Evolutionary conservation across 2,888 invertebrate genomes (phyloP), one percentile per base, ranked within the genome.

Genomic region (Dicyrtomina minuta): DNA sequence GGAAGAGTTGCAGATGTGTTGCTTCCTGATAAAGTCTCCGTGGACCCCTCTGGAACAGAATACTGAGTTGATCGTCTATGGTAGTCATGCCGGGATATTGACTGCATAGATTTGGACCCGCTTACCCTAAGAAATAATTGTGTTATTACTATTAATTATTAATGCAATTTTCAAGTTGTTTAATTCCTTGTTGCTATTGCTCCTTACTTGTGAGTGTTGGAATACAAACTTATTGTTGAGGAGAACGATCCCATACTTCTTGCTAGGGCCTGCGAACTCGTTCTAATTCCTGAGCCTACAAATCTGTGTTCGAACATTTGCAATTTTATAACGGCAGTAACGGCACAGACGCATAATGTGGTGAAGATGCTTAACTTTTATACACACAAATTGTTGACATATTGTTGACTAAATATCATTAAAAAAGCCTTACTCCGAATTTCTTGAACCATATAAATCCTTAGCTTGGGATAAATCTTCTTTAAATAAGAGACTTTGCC

Each of bases 151-250:
- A n/a, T n/a, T n/a, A n/a, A n/a, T n/a, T n/a, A n/a, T n/a, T n/a
- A n/a, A n/a, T n/a, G n/a, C n/a, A n/a, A n/a, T n/a, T n/a, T n/a
- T n/a, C n/a, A n/a, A n/a, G n/a, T n/a, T n/a, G n/a, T n/a, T 56
- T 4, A 56, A 27, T 56, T 15, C 13, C 3, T 56, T 13, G 27
- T 15, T 56, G 17, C 10, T 56, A 56, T 56, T 13, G 55, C 8
- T 24, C 27, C 49, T 64, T 17, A 64, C 62, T 51, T 64, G 13
- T 33, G 62, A 12, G 46, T 24, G 15, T 27, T 64, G 17, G 44
- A 53, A 55, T 75, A 74, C 17, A 77, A 49, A 43, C 72, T 77
- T 20, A 67, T 68, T 0, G 74, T 73, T 13, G 77, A 77, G 1
- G 73, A 70, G 39, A 75, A 74, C 1, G 75, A 73, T 15, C 71